phyloP scores from a whole-genome alignment of 2,888 invertebrate species.

The Lasioglossum leucozonium region DNA sequence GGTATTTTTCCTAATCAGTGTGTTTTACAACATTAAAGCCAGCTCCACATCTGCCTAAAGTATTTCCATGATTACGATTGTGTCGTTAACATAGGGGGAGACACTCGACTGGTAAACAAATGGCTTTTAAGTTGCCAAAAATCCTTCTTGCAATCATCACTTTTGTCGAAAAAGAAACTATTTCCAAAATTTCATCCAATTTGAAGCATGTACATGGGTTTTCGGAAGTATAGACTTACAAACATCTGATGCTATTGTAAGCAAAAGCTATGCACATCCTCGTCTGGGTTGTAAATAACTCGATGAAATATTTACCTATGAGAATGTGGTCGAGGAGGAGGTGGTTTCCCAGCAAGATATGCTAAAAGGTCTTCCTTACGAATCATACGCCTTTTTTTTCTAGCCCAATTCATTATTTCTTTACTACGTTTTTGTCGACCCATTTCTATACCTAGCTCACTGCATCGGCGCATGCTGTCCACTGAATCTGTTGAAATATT shows the following conservation, averaged over 20 bases:
- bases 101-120: background rate
- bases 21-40: background rate
- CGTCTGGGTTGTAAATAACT: background rate
- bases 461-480: slow-evolving; percentile 89
- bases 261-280: slow-evolving; percentile 3
- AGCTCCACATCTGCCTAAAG: background rate
- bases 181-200: background rate
- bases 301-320: slow-evolving; percentile 83
- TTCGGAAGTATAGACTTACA: background rate
- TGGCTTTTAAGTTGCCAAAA: background rate
- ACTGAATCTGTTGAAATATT: slow-evolving; percentile 87
- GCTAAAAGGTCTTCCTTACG: slow-evolving; percentile 91
- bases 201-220: background rate
- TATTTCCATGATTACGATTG: background rate
- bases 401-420: slow-evolving; percentile 91
- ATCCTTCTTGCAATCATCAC: background rate
- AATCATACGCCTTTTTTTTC: slow-evolving; percentile 90
- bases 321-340: slow-evolving; percentile 86
- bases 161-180: background rate
- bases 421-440: slow-evolving; percentile 91
- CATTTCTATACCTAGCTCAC: slow-evolving; percentile 89
- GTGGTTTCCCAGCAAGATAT: slow-evolving; percentile 90
- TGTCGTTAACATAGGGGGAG: background rate
- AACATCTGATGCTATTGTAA: background rate
- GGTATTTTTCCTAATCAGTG: too few species aligned